Evolutionary conservation across 2,888 invertebrate species (phyloP).

Genomic region (Napeogenes inachia): DNA sequence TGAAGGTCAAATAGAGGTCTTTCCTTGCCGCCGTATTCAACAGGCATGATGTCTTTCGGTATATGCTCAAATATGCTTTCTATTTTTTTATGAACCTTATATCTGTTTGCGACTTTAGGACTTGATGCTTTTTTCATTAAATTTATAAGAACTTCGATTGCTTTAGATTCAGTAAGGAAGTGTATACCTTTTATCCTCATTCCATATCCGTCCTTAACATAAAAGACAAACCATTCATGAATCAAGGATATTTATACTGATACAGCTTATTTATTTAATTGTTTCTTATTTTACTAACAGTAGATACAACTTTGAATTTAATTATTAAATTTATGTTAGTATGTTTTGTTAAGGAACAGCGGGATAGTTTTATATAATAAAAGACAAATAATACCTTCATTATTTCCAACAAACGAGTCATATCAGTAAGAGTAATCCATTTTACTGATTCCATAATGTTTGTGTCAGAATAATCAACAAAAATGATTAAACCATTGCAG

Average conservation of each 20-base stretch:
- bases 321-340: not conserved
- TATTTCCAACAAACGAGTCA: constrained; percentile 7
- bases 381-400: constrained; percentile 5
- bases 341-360: not conserved
- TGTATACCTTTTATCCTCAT: constrained; percentile 48
- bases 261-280: too few relatives aligned
- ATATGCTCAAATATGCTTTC: constrained; percentile 39
- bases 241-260: too few relatives aligned
- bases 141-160: constrained; percentile 38
- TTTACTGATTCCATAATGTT: constrained; percentile 24
- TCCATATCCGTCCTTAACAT: constrained; percentile 43
- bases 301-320: too few relatives aligned
- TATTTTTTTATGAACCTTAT: constrained; percentile 40
- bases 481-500: constrained; percentile 20
- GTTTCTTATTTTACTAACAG: too few relatives aligned
- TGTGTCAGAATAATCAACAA: constrained; percentile 24
- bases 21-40: constrained; percentile 45
- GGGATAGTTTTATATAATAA: not conserved
- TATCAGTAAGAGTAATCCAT: constrained; percentile 15
- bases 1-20: constrained; percentile 29
- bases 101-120: constrained; percentile 43
- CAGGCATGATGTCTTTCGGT: constrained; percentile 39
- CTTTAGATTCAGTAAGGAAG: constrained; percentile 45
- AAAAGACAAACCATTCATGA: not conserved
- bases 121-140: constrained; percentile 47